Conservation (phyloP, 2,797 vertebrate species). For the Xerus rutilus region DNA sequence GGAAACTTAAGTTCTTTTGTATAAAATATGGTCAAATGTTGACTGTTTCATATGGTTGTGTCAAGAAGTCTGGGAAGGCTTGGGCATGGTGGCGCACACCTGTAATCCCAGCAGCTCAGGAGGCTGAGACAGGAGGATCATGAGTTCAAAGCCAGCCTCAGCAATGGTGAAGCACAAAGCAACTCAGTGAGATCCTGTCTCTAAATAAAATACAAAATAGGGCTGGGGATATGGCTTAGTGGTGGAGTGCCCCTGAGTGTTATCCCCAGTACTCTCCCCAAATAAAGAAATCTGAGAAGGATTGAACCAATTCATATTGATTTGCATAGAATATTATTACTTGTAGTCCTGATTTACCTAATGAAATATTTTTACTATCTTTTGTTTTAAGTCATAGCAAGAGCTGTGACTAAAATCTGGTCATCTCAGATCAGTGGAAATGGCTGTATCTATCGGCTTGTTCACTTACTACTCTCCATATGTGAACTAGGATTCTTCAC, state of each 20-base stretch:
- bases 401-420: neutral
- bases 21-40: neutral
- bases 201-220: too few species aligned
- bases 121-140: too few species aligned
- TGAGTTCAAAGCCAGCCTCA: too few species aligned
- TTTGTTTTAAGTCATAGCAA: slow-evolving; percentile 10
- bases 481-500: neutral
- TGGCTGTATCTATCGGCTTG: neutral
- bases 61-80: neutral
- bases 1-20: neutral
- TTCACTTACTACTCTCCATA: neutral
- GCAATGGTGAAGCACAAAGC: too few species aligned
- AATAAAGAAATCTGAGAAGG: neutral
- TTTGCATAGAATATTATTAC: neutral
- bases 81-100: too few species aligned
- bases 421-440: neutral
- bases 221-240: too few species aligned
- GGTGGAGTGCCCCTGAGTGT: too few species aligned
- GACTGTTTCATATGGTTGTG: neutral
- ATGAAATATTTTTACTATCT: neutral
- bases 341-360: neutral
- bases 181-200: too few species aligned
- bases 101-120: too few species aligned
- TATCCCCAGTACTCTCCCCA: too few species aligned
- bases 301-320: neutral